phyloP scores from a whole-genome alignment of 2,797 vertebrate genomes.

The Sebastolobus altivelis region DNA sequence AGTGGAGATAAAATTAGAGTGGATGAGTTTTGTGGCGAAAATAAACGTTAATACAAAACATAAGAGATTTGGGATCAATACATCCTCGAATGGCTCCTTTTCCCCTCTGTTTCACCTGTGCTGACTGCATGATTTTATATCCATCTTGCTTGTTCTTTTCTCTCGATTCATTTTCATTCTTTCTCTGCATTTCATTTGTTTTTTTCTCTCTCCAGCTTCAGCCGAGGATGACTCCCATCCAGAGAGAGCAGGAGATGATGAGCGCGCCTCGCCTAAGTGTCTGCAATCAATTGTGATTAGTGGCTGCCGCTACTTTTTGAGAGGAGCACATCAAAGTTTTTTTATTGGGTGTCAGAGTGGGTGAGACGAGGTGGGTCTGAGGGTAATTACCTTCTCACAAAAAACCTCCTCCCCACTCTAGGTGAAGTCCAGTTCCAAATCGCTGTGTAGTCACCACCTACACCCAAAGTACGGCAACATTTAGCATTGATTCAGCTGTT shows the following conservation, averaged over 20 bases:
- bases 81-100: conserved; percentile 23
- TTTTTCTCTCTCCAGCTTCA: conserved; percentile 24
- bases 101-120: conserved; percentile 5
- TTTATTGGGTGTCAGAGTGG: conserved; percentile 87
- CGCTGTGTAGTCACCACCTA: conserved; percentile 2
- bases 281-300: conserved; percentile 92
- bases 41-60: conserved; percentile 51
- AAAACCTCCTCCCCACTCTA: conserved; percentile 61
- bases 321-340: conserved; percentile 89
- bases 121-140: conserved; percentile 43
- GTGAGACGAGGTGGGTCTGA: conserved; percentile 63
- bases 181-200: conserved; percentile 62
- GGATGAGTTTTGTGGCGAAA: conserved; percentile 24
- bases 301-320: conserved; percentile 84
- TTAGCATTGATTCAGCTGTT: neutral
- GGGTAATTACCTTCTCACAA: conserved; percentile 81
- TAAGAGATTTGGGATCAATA: conserved; percentile 30
- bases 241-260: conserved; percentile 71
- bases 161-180: conserved; percentile 57
- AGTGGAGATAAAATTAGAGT: conserved; percentile 34
- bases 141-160: conserved; percentile 31
- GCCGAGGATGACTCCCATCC: conserved; percentile 63
- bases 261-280: conserved; percentile 87
- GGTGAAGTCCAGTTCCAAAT: conserved; percentile 53
- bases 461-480: conserved; percentile 20